Evolutionary conservation across 1,140 invertebrate species (phyloP).

Genomic region (Hyposmocoma kahamanoa): DNA sequence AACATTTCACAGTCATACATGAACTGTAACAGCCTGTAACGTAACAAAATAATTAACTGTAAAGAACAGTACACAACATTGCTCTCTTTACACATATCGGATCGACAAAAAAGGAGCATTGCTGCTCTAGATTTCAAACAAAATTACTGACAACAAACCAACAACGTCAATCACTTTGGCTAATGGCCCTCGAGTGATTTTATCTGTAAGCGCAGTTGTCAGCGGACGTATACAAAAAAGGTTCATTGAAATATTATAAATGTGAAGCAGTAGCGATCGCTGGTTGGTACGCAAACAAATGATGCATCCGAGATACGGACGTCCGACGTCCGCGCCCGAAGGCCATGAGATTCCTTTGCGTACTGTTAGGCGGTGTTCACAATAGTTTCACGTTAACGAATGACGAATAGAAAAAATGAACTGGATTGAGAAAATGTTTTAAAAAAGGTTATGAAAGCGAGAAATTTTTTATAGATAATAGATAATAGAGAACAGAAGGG

Average conservation of each 20-base stretch:
- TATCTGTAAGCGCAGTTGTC: constrained; percentile 50
- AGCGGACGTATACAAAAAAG: constrained; percentile 35
- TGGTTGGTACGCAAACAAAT: constrained; percentile 39
- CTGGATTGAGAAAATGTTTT: no score
- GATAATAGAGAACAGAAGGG: no score
- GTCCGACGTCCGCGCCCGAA: constrained; percentile 23
- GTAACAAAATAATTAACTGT: no score
- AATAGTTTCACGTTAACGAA: no score
- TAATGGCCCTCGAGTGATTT: constrained; percentile 61
- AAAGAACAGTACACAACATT: constrained; percentile 26
- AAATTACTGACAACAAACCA: constrained; percentile 68
- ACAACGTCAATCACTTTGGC: constrained; percentile 66
- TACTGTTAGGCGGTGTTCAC: neutral
- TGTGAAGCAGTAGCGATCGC: constrained; percentile 46
- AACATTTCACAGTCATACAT: neutral
- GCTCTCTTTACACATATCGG: constrained; percentile 24
- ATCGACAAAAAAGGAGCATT: constrained; percentile 31
- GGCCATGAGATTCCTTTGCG: constrained; percentile 6
- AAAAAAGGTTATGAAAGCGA: no score
- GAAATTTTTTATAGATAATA: no score
- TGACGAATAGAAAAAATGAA: no score
- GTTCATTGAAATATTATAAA: constrained; percentile 56
- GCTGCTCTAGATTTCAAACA: constrained; percentile 60
- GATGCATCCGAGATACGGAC: constrained; percentile 35
- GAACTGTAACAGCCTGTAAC: no score